phyloP scores from a whole-genome alignment of 2,888 invertebrate genomes.

The Cephus nigrinus region DNA sequence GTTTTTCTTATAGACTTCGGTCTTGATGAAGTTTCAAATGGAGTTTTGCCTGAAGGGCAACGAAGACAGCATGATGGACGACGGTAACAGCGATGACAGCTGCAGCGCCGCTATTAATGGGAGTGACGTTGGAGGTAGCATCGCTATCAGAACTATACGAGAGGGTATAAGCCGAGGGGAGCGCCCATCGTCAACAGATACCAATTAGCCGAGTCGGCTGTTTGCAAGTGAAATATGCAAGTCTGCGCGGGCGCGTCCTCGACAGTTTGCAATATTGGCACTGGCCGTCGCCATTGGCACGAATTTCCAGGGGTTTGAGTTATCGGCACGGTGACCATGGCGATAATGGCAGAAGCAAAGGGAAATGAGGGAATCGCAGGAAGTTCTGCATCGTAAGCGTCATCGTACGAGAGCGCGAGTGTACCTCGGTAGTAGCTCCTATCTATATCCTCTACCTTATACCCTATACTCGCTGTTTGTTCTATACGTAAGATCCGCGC shows the following conservation, averaged over 20 bases:
- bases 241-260: not conserved
- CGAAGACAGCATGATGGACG: not conserved
- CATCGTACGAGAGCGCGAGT: not conserved
- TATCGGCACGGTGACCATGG: not conserved
- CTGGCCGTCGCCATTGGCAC: not conserved
- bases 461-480: conserved; percentile 44
- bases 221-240: conserved; percentile 15
- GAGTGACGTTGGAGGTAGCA: not conserved
- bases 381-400: not conserved
- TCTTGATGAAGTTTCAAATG: not conserved
- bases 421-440: not conserved
- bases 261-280: not conserved
- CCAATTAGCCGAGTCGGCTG: not conserved
- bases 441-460: not conserved
- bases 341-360: not conserved
- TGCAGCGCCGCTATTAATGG: not conserved
- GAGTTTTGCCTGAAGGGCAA: not conserved
- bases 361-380: not conserved
- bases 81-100: not conserved
- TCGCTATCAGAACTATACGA: not conserved
- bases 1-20: not conserved
- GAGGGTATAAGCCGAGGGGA: not conserved
- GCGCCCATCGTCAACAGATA: not conserved
- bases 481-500: conserved; percentile 57
- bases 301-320: not conserved